Base-by-base conservation (phyloP, 2,113 vertebrate genomes). In the Nothoprocta perdicaria region DNA sequence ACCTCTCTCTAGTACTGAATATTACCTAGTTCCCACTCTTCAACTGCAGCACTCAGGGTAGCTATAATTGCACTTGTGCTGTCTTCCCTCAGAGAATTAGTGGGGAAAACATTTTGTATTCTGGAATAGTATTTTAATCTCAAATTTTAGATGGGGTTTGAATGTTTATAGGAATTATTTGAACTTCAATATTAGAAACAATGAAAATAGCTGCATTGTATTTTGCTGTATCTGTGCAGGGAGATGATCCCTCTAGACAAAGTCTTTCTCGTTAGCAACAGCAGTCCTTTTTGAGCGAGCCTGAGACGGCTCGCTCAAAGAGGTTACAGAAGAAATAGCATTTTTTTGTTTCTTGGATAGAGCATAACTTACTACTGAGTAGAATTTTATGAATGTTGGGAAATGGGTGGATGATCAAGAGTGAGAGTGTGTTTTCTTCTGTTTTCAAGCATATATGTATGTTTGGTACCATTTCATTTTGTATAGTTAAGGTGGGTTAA, bases 61-160 rank as follows among this genome's bases (percentile, higher is more conserved):
- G 23, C 45, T 69, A 6, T 57, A 80, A 67, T 31, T 84, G 62
- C 15, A 73, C 35, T 21, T 72, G 45, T 14, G 46, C 33, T n/a
- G 31, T 35, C 63, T 27, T 55, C 18, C 43, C 71, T 33, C 46
- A 2, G 2, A 72, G 48, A 52, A 17, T 13, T 90, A 23, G 16
- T 62, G 45, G 55, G 65, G 69, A 86, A 80, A 40, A 73, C 2
- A 0, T 22, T 55, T 76, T 83, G 18, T 83, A 26, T 90, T 86
- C 84, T 71, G 50, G 69, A 52, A 84, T 80, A 95, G 53, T 75
- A 79, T 66, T 82, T 93, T 80, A 80, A n/a, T 29, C 8, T 80
- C 24, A 48, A 77, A 45, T 78, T 31, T 58, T 29, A 74, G 38
- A 23, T 61, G 17, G 67, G 27, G 9, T 29, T 84, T 87, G 67